Conservation (phyloP, 1,140 invertebrate genomes). For the Drosophila neocordata region DNA sequence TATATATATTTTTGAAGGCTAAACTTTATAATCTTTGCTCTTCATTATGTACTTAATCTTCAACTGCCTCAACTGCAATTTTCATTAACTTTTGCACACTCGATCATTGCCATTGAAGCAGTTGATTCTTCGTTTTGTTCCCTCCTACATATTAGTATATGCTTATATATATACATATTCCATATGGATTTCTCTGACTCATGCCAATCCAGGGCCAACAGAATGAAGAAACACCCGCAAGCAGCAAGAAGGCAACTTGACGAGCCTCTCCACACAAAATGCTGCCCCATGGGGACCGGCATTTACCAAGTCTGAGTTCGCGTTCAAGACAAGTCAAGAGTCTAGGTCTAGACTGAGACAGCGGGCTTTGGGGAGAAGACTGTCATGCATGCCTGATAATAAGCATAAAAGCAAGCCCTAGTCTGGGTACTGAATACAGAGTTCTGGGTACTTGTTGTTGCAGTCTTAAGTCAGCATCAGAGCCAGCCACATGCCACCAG, state of each 20-base stretch:
- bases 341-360: conserved; percentile 42
- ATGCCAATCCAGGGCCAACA: conserved; percentile 4
- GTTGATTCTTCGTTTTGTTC: neutral
- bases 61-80: neutral
- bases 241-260: conserved; percentile 10
- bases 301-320: conserved; percentile 46
- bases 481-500: conserved; percentile 32
- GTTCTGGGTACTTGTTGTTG: conserved; percentile 34
- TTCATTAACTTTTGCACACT: conserved; percentile 9
- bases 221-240: conserved; percentile 19
- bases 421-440: conserved; percentile 16
- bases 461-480: conserved; percentile 44
- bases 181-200: conserved; percentile 14
- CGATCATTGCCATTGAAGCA: conserved; percentile 1
- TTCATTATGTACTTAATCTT: conserved; percentile 10
- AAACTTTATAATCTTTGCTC: neutral
- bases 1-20: neutral
- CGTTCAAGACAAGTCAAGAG: conserved; percentile 43
- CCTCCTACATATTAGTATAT: neutral
- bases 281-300: conserved; percentile 50
- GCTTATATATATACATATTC: neutral
- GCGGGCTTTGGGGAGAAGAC: conserved; percentile 41
- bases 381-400: conserved; percentile 78
- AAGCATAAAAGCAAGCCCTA: conserved; percentile 62
- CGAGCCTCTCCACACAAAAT: conserved; percentile 24